phyloP scores from a whole-genome alignment of 2,113 vertebrate genomes.

The Synodontis membranacea region DNA sequence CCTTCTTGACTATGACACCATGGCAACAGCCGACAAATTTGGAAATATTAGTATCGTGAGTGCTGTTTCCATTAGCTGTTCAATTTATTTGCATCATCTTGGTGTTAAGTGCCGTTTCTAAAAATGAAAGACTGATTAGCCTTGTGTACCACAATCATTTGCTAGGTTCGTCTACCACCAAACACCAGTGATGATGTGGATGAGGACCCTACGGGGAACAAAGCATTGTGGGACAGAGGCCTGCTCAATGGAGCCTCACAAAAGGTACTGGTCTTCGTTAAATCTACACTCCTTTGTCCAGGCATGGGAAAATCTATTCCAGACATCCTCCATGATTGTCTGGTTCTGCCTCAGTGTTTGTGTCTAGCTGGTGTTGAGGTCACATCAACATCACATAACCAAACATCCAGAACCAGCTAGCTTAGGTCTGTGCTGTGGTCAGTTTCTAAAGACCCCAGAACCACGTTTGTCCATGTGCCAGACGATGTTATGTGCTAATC shows the following conservation, averaged over 20 bases:
- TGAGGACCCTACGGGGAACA: conserved; percentile 97
- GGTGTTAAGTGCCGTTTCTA: background rate
- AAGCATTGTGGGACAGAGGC: conserved; percentile 95
- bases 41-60: conserved; percentile 94
- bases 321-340: conserved; percentile 1
- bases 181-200: conserved; percentile 98
- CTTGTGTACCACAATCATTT: background rate
- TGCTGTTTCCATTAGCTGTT: background rate
- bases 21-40: conserved; percentile 96
- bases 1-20: conserved; percentile 94
- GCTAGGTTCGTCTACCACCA: conserved; percentile 89
- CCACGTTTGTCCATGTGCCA: conserved; percentile 36
- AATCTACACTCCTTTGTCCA: background rate
- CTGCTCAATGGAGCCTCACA: conserved; percentile 97
- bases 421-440: conserved; percentile 27
- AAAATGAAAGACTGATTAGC: background rate
- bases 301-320: conserved; percentile 5
- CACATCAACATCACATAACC: conserved; percentile 16
- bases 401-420: conserved; percentile 24
- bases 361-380: conserved; percentile 41
- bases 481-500: conserved; percentile 35
- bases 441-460: conserved; percentile 43
- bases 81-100: background rate
- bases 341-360: conserved; percentile 41
- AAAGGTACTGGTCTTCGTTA: conserved; percentile 77